Conservation (phyloP, 2,888 invertebrate genomes). For the Zelleria hepariella region DNA sequence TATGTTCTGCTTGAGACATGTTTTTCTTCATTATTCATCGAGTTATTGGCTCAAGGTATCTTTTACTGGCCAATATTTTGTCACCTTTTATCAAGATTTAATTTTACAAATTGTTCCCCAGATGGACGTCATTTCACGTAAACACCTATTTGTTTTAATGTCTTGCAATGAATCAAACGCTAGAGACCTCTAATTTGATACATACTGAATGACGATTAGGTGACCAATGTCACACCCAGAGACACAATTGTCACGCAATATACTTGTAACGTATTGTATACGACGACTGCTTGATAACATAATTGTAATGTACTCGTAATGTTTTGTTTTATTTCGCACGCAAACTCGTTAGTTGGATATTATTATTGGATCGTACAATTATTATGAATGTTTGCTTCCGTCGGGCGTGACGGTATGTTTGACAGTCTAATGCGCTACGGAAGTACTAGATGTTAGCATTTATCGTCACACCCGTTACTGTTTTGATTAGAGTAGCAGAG, state of each 20-base stretch:
- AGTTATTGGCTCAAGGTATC: not conserved
- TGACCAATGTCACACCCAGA: not conserved
- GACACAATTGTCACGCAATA: not conserved
- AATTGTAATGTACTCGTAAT: not conserved
- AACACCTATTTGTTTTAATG: too few species aligned
- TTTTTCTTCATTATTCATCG: too few species aligned
- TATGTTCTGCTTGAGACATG: too few species aligned
- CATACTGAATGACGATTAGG: not conserved
- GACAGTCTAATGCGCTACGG: too few species aligned
- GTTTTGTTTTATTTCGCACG: not conserved
- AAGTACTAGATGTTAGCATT: too few species aligned
- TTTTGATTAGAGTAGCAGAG: too few species aligned
- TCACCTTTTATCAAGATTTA: not conserved
- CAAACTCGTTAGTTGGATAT: not conserved
- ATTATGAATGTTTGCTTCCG: too few species aligned
- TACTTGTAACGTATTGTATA: not conserved
- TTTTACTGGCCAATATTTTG: not conserved
- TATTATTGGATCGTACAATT: too few species aligned
- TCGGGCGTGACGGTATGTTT: too few species aligned
- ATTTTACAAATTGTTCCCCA: not conserved
- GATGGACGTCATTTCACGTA: not conserved
- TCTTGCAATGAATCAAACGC: too few species aligned
- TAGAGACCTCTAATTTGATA: too few species aligned
- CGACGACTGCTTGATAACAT: not conserved
- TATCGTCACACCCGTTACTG: too few species aligned